Conservation (phyloP, 2,113 vertebrate genomes). For the Malurus cyaneus region DNA sequence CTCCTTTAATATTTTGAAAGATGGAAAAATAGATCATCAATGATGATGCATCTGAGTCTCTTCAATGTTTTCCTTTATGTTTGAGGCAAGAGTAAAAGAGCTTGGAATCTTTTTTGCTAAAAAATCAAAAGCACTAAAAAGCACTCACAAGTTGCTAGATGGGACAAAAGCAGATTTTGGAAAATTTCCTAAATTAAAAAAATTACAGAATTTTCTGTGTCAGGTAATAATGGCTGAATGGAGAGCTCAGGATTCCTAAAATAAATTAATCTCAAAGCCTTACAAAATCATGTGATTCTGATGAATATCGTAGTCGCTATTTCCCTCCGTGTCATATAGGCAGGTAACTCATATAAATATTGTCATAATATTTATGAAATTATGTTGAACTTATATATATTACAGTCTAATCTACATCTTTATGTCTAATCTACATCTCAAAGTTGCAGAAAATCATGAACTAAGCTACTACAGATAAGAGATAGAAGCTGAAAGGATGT, state of each 20-base stretch:
- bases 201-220: neutral
- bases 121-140: neutral
- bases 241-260: neutral
- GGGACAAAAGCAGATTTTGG: neutral
- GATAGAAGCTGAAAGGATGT: neutral
- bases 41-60: neutral
- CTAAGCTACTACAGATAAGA: neutral
- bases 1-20: neutral
- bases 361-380: neutral
- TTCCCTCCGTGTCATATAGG: neutral
- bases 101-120: neutral
- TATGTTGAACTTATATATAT: neutral
- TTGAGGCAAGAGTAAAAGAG: neutral
- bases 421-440: neutral
- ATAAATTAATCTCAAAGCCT: neutral
- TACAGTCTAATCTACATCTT: neutral
- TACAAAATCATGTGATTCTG: neutral
- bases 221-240: neutral
- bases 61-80: neutral
- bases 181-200: neutral
- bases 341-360: neutral
- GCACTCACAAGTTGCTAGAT: accelerated
- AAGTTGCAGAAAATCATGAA: neutral
- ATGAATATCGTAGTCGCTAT: neutral
- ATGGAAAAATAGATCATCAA: neutral